These are phyloP conservation scores for Hypena proboscidalis DNA, from an alignment of 2,888 invertebrate genomes.

Conservation along the genomic window DNA sequence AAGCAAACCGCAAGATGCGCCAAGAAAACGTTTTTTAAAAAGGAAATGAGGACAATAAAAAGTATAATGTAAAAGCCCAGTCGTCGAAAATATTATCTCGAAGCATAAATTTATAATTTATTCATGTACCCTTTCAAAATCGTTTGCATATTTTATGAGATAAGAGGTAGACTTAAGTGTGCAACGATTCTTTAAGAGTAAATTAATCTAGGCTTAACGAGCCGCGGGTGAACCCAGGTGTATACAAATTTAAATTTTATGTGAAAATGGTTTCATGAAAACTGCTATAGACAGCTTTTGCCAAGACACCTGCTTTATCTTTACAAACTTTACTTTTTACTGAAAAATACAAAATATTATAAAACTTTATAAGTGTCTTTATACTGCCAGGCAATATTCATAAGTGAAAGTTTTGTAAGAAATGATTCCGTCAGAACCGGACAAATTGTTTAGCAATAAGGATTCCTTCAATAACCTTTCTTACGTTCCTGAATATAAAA, in stretches of 20 bases:
- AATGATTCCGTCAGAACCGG: no score
- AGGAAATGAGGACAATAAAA: neutral
- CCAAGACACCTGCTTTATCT: no score
- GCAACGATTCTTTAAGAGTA: slow-evolving; percentile 19
- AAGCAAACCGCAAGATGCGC: neutral
- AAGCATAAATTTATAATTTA: slow-evolving; percentile 19
- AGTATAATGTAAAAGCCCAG: neutral
- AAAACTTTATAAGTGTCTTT: no score
- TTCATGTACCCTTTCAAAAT: slow-evolving; percentile 31
- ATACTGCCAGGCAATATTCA: no score
- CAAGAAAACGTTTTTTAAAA: neutral
- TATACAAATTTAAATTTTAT: slow-evolving; percentile 31
- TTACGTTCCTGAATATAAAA: no score
- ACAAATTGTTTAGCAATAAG: no score
- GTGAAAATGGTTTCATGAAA: slow-evolving; percentile 13
- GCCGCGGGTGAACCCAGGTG: slow-evolving; percentile 33
- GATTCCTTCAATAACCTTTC: no score
- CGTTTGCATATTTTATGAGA: slow-evolving; percentile 33
- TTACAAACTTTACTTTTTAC: no score
- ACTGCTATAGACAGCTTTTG: no score
- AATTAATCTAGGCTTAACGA: slow-evolving; percentile 16
- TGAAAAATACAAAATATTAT: no score
- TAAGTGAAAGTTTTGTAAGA: no score
- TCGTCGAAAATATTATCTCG: slow-evolving; percentile 7
- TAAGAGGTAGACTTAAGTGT: slow-evolving; percentile 24